These are phyloP conservation scores for Pionites leucogaster DNA, from an alignment of 2,113 vertebrate genomes.

Conservation along the genomic window DNA sequence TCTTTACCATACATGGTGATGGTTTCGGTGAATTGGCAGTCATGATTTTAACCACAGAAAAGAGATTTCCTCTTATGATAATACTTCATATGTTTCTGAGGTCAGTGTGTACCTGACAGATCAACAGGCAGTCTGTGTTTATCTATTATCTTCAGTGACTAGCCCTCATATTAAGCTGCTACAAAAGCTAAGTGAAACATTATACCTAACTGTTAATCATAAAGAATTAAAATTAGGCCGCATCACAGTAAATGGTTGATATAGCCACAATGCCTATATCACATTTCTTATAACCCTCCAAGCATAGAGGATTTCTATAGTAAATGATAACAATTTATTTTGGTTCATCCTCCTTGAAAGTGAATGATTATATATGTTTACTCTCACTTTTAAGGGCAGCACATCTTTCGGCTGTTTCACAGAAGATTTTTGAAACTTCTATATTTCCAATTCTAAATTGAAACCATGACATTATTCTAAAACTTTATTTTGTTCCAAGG, in stretches of 20 bases:
- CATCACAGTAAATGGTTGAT: background rate
- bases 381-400: background rate
- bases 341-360: background rate
- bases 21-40: background rate
- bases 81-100: background rate
- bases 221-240: background rate
- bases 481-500: background rate
- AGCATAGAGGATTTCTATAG: background rate
- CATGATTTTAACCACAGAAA: background rate
- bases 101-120: background rate
- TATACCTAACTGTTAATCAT: background rate
- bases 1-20: accelerated
- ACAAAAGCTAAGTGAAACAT: background rate
- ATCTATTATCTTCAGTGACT: background rate
- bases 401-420: background rate
- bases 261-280: background rate
- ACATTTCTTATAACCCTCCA: background rate
- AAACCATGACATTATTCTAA: background rate
- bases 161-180: background rate
- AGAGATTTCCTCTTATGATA: background rate
- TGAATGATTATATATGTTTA: background rate
- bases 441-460: background rate
- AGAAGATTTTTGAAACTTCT: background rate
- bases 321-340: background rate
- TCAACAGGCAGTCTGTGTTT: background rate